These are phyloP conservation scores for Drosophila prosaltans DNA, from an alignment of 1,140 invertebrate genomes.

Conservation along the genomic window DNA sequence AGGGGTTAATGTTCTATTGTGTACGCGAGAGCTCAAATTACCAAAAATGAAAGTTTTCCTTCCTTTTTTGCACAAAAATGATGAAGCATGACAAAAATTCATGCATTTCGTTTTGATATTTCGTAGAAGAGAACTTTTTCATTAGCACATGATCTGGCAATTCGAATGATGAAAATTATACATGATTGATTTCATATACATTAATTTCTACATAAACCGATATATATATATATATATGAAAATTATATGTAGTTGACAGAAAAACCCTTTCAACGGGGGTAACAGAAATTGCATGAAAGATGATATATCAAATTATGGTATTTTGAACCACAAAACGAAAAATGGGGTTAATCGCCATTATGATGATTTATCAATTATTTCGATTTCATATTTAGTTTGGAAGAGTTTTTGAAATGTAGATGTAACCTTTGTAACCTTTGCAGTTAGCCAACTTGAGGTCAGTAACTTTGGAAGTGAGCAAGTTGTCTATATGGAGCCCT, in stretches of 20 bases:
- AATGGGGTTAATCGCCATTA: constrained; percentile 6
- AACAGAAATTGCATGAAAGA: constrained; percentile 33
- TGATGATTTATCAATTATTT: not conserved
- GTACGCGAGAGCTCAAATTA: constrained; percentile 62
- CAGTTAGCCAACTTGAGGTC: too few relatives aligned
- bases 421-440: too few relatives aligned
- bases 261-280: not conserved
- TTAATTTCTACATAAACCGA: constrained; percentile 54
- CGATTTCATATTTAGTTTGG: not conserved
- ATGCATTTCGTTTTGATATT: constrained; percentile 40
- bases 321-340: constrained; percentile 9
- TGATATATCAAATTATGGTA: constrained; percentile 41
- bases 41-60: constrained; percentile 42
- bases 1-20: constrained; percentile 70
- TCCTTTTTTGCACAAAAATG: not conserved
- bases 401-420: too few relatives aligned
- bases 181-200: constrained; percentile 72
- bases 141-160: constrained; percentile 67
- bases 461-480: too few relatives aligned
- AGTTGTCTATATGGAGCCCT: too few relatives aligned
- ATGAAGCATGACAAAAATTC: constrained; percentile 69
- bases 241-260: constrained; percentile 51
- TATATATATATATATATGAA: constrained; percentile 12
- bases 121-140: constrained; percentile 57
- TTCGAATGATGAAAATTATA: constrained; percentile 58